Percentiles rank a stretch among this genome's conserved stretches.
Conservation (phyloP, 2,797 vertebrate genomes). For the Galago senegalensis region DNA sequence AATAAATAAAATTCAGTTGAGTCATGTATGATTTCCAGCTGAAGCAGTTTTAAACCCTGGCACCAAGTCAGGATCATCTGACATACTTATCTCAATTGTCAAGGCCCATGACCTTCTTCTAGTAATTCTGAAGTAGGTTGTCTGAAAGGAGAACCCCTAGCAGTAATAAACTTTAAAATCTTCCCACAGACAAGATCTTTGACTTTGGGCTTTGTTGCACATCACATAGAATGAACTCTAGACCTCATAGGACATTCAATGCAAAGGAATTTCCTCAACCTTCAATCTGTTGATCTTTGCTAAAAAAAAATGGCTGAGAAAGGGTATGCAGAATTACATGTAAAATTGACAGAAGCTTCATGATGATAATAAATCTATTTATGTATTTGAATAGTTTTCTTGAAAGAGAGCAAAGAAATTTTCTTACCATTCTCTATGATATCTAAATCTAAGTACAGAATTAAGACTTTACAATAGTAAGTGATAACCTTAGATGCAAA, state of each 20-base stretch:
- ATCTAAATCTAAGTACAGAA: slow-evolving; percentile 15
- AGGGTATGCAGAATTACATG: not conserved
- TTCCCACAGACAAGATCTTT: not conserved
- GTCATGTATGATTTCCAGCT: not conserved
- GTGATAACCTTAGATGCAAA: not conserved
- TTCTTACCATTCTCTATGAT: slow-evolving; percentile 2
- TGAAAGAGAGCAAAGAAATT: not conserved
- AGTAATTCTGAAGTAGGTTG: not conserved
- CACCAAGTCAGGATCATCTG: not conserved
- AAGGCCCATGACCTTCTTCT: not conserved
- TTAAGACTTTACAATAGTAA: not conserved
- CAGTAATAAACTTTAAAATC: not conserved
- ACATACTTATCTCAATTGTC: not conserved
- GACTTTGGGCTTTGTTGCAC: not conserved
- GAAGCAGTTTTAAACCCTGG: not conserved
- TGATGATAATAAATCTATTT: not conserved
- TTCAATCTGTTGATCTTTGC: not conserved
- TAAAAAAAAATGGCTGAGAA: not conserved
- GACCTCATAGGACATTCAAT: not conserved
- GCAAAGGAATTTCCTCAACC: not conserved
- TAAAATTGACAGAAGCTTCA: not conserved
- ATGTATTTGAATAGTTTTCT: not conserved
- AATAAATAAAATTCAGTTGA: not conserved
- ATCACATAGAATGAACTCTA: not conserved
- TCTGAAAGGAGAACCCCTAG: not conserved